phyloP scores from a whole-genome alignment of 2,113 vertebrate species.

The Henicopernis longicauda region DNA sequence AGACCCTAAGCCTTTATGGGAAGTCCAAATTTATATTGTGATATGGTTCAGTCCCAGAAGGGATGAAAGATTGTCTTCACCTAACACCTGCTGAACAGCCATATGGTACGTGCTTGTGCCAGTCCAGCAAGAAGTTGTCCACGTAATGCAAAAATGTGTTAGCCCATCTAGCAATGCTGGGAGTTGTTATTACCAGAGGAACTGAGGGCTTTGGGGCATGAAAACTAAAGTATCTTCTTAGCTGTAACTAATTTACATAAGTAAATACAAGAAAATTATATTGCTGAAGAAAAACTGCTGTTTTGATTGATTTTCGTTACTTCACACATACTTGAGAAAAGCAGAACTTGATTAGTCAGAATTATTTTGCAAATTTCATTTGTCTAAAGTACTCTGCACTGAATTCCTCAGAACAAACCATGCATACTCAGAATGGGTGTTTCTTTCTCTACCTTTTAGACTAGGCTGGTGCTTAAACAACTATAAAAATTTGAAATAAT shows the following conservation, averaged over 20 bases:
- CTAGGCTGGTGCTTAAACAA: neutral
- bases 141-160: neutral
- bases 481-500: neutral
- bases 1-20: neutral
- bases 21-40: neutral
- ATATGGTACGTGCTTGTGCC: accelerated
- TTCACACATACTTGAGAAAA: neutral
- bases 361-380: neutral
- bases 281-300: neutral
- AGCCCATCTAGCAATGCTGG: neutral
- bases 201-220: neutral
- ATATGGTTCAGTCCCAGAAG: neutral
- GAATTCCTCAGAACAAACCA: neutral
- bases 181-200: neutral
- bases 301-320: neutral
- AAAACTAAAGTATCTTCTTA: neutral
- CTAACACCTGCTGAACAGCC: neutral
- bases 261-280: neutral
- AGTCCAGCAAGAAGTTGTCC: neutral
- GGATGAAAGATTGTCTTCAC: neutral
- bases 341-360: neutral
- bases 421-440: neutral
- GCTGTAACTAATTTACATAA: neutral
- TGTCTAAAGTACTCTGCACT: neutral
- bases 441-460: neutral